These are phyloP conservation scores for Notiomystis cincta DNA, from an alignment of 2,113 vertebrate species.

Conservation along the genomic window DNA sequence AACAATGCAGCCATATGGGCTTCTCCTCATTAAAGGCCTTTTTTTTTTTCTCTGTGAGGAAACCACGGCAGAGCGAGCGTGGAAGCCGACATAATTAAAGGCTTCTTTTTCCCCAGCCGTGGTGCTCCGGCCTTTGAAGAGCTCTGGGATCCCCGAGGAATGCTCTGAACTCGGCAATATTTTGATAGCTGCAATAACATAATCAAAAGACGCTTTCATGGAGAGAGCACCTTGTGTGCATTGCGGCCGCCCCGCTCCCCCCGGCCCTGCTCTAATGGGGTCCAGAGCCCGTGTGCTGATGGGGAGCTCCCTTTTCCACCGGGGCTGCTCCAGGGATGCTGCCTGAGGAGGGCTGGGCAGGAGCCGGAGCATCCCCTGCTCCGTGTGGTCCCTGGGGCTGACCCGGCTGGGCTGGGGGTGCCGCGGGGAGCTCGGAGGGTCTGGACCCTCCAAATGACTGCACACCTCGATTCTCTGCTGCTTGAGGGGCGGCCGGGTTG, in stretches of 20 bases:
- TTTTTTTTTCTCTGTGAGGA: background rate
- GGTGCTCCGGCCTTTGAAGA: conserved; percentile 48
- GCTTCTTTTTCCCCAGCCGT: conserved; percentile 1
- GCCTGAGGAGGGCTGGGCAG: background rate
- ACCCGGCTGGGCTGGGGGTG: background rate
- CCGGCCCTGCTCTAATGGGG: background rate
- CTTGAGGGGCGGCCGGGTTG: background rate
- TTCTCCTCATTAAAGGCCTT: conserved; percentile 37
- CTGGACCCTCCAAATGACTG: background rate
- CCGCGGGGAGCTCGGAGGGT: background rate
- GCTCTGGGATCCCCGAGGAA: conserved; percentile 19
- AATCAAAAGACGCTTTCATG: conserved; percentile 52
- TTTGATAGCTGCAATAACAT: conserved; percentile 62
- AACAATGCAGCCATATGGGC: background rate
- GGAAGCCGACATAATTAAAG: conserved; percentile 25
- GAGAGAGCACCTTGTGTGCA: conserved; percentile 25
- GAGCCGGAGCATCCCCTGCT: accelerated
- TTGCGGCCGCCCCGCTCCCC: background rate
- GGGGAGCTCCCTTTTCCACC: background rate
- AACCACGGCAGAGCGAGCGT: background rate
- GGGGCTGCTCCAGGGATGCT: background rate
- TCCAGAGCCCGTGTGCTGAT: background rate
- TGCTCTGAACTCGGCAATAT: conserved; percentile 38
- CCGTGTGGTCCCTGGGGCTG: accelerated
- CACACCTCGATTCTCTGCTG: background rate